Evolutionary conservation across 2,113 vertebrate species (phyloP), one percentile per base, ranked within the genome.

Genomic region (Oreotrochilus melanogaster): DNA sequence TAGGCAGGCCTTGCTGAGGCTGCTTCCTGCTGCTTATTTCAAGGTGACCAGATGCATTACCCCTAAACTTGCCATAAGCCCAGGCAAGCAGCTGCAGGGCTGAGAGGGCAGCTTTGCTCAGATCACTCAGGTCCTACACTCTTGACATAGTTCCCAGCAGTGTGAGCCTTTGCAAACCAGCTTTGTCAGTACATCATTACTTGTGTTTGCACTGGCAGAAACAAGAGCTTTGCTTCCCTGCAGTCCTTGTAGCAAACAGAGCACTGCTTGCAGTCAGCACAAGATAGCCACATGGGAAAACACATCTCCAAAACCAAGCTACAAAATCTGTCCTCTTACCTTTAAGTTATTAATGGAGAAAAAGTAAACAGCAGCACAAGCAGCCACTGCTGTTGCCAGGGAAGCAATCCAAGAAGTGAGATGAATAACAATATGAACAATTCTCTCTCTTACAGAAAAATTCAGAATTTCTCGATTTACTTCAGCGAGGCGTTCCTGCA

Each of bases 401-500:
- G 98, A 99, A 82, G 98, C 70, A 10, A 98, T 7, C 99, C 99
- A 99, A 57, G 97, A 96, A 2, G 94, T 73, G 39, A 99, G 12
- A 62, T 99, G 94, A 89, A 98, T 13, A 37, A 91, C 95, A 31
- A 95, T 9, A 21, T 83, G 97, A 81, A 71, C 51, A 66, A 98
- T 22, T 70, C 87, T 97, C 92, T 99, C 97, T 24, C 30, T 83
- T 19, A 73, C 3, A 5, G 98, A 96, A 30, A 98, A 84, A 35
- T 51, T 61, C 39, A 96, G 16, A 19, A 91, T 93, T 91, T 98
- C 97, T 86, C 93, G 92, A 65, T 78, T 94, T 57, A 96, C 95
- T 88, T 99, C 99, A 23, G 98, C 96, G 65, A 99, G 95, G 51
- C 93, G 98, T 97, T 99, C 99, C 99, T 99, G 95, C 19, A 95